Evolutionary conservation across 2,797 vertebrate genomes (phyloP).

Genomic region (Poeciliopsis infans): DNA sequence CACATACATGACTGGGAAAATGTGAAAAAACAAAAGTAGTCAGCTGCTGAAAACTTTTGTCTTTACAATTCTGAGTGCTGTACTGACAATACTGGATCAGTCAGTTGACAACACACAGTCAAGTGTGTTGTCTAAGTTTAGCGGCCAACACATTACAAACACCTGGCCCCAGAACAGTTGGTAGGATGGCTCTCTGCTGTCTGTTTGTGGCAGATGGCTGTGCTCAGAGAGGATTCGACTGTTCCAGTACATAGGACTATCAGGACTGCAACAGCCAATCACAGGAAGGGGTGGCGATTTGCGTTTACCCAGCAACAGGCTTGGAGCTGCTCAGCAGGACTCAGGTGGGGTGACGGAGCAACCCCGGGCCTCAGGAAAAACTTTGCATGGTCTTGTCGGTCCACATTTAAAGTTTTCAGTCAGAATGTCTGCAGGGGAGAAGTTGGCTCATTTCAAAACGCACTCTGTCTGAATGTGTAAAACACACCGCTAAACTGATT

Average conservation of each 20-base stretch:
- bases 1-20: not conserved
- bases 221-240: conserved; percentile 51
- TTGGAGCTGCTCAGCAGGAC: conserved; percentile 50
- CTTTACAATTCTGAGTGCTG: not conserved
- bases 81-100: conserved; percentile 31
- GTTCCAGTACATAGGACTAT: conserved; percentile 60
- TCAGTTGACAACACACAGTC: conserved; percentile 15
- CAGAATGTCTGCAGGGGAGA: conserved; percentile 3
- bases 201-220: conserved; percentile 57
- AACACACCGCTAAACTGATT: not conserved
- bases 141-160: conserved; percentile 45
- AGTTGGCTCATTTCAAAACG: conserved; percentile 2
- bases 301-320: conserved; percentile 80
- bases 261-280: conserved; percentile 63
- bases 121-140: conserved; percentile 51
- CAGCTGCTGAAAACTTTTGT: not conserved
- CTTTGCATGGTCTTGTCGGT: conserved; percentile 39
- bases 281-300: conserved; percentile 74
- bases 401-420: conserved; percentile 32
- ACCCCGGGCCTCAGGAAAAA: conserved; percentile 37
- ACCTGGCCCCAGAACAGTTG: conserved; percentile 62
- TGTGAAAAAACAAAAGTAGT: not conserved
- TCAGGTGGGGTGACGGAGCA: conserved; percentile 63
- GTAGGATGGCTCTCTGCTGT: conserved; percentile 25
- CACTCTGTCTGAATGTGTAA: not conserved